These are phyloP conservation scores for Acanthochromis polyacanthus DNA, from an alignment of 2,113 vertebrate genomes.

Conservation along the genomic window DNA sequence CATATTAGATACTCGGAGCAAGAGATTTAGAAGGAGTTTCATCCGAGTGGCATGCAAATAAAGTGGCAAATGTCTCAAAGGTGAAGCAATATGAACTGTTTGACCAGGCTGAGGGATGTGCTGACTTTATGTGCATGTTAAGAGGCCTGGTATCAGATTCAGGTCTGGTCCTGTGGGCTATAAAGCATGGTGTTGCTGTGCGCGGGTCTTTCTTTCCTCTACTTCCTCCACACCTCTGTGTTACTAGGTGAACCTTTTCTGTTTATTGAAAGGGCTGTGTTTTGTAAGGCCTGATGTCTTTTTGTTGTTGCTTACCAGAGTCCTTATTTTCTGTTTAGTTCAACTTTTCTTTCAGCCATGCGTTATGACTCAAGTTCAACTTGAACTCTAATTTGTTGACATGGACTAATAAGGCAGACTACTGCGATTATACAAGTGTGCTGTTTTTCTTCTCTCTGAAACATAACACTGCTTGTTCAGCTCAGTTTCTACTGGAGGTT, in stretches of 20 bases:
- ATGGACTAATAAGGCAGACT: too few relatives aligned
- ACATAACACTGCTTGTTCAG: neutral
- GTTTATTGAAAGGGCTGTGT: neutral
- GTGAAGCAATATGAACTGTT: constrained; percentile 37
- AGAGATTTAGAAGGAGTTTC: neutral
- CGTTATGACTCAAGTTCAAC: too few relatives aligned
- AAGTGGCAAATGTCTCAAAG: constrained; percentile 28
- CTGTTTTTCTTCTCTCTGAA: too few relatives aligned
- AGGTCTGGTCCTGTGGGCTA: constrained; percentile 47
- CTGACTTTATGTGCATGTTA: constrained; percentile 62
- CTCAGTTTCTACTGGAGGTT: neutral
- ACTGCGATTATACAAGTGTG: too few relatives aligned
- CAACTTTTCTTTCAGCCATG: neutral
- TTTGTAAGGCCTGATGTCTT: too few relatives aligned
- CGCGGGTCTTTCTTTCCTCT: neutral
- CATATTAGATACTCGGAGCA: neutral
- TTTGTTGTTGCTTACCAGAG: too few relatives aligned
- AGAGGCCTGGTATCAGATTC: constrained; percentile 64
- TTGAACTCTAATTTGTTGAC: too few relatives aligned
- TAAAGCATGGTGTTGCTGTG: constrained; percentile 50
- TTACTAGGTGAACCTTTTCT: constrained; percentile 6
- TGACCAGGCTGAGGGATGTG: constrained; percentile 41
- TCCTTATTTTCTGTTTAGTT: too few relatives aligned
- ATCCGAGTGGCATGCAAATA: constrained; percentile 23
- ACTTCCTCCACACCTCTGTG: constrained; percentile 3